Evolutionary conservation across 64 coral and sea anemone genomes (phyloP).

Genomic region (Actinia equina): DNA sequence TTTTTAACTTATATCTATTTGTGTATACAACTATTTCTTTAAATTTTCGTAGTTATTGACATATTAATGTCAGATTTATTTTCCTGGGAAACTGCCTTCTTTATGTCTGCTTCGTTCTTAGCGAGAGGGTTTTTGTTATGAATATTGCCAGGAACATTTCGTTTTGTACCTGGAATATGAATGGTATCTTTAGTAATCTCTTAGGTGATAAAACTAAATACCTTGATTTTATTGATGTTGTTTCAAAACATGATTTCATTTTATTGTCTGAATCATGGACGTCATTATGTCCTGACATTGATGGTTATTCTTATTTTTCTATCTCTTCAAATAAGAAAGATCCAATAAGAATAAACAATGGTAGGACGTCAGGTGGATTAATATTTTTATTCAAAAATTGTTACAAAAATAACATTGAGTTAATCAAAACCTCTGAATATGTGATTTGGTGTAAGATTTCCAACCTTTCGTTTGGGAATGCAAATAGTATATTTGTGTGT

Average conservation of each 20-base stretch:
- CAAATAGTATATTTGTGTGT: background rate
- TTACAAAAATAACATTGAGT: background rate
- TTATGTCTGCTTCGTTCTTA: background rate
- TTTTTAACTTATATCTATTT: background rate
- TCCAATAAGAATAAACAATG: background rate
- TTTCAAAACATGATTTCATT: background rate
- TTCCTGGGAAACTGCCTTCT: background rate
- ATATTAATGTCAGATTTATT: background rate
- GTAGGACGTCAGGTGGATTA: background rate
- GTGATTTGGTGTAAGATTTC: conserved; percentile 1
- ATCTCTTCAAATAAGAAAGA: background rate
- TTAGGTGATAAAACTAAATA: background rate
- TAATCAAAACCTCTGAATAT: conserved; percentile 1
- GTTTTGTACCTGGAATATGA: background rate
- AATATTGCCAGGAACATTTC: background rate
- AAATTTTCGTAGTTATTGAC: background rate
- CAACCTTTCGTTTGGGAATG: background rate
- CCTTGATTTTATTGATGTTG: background rate
- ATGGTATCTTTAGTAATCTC: background rate
- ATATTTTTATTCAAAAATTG: conserved; percentile 6
- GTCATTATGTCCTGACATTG: background rate
- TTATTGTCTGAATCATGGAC: background rate
- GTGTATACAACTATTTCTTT: background rate
- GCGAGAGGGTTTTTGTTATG: background rate
- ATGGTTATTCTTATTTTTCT: conserved; percentile 1